These are phyloP conservation scores for Phaonia tiefii DNA, from an alignment of 2,888 invertebrate species.

Conservation along the genomic window DNA sequence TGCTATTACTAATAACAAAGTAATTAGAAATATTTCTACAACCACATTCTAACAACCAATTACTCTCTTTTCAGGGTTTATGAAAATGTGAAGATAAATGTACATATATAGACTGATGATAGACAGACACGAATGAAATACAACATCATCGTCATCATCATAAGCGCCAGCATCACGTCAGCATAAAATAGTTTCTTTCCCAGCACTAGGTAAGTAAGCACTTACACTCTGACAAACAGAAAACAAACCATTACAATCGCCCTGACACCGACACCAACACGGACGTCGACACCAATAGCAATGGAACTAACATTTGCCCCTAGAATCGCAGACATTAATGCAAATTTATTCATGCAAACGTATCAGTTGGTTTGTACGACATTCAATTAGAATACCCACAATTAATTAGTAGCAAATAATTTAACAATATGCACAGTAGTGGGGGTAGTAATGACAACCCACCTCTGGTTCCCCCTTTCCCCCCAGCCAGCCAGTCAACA, in stretches of 20 bases:
- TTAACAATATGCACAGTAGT: conserved; percentile 46
- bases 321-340: conserved; percentile 20
- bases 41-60: conserved; percentile 13
- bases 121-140: conserved; percentile 16
- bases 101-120: neutral
- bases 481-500: neutral
- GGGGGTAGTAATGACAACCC: neutral
- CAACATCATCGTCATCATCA: conserved; percentile 20
- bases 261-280: neutral
- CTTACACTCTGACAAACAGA: neutral
- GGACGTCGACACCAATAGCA: neutral
- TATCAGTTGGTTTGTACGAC: conserved; percentile 49
- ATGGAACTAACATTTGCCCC: neutral
- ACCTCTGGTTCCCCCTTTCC: neutral
- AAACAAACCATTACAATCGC: neutral
- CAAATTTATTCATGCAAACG: conserved; percentile 58
- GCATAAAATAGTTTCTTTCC: conserved; percentile 9
- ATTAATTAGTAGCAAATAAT: conserved; percentile 66
- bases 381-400: conserved; percentile 67
- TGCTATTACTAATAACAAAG: conserved; percentile 38
- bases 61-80: too few species aligned
- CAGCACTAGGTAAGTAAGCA: too few species aligned
- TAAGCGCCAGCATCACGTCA: too few species aligned
- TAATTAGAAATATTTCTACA: conserved; percentile 41
- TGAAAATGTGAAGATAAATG: neutral